Evolutionary conservation across 2,113 vertebrate genomes (phyloP), one percentile per base, ranked within the genome.

Genomic region (Alces alces): DNA sequence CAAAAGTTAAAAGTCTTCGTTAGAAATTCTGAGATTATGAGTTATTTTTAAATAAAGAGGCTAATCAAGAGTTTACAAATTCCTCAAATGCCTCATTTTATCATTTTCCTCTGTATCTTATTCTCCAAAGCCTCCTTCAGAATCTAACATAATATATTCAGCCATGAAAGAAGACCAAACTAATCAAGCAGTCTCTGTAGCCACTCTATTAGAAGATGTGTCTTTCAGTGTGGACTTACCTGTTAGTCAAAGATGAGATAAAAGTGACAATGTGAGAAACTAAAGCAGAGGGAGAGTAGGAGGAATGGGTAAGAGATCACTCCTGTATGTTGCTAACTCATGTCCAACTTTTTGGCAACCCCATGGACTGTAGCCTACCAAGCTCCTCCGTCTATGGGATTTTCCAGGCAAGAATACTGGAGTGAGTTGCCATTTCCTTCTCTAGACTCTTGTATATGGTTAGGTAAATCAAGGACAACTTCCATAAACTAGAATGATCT

Each of bases 21-120:
- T 36, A 93, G 80, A 50, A 83, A 95, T 97, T 95, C 80, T 93
- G 47, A 94, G 15, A 89, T 76, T 83, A 43, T 50, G 25, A 85
- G 55, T 86, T 96, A 89, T 80, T 91, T 90, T 92, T 92, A 89
- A 96, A 70, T 80, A 28, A 94, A 92, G 70, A 89, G 61, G 80
- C 52, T 83, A 83, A 96, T 64, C 47, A 58, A 66, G 80, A 78
- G 28, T 83, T 86, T 52, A n/a, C 57, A 86, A 86, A 17, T 90
- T 94, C 89, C 52, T 93, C 76, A 85, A 73, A 83, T 21, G 36
- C 60, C 60, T 92, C 55, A 79, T 70, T 94, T 84, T 61, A 79
- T 79, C 25, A 88, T 88, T 90, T 83, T 30, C 36, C 64, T 96
- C 55, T 70, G 23, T 39, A 86, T 45, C 61, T 82, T 90, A 52